phyloP scores from a whole-genome alignment of 2,888 invertebrate species.

The Piscicola geometra region DNA sequence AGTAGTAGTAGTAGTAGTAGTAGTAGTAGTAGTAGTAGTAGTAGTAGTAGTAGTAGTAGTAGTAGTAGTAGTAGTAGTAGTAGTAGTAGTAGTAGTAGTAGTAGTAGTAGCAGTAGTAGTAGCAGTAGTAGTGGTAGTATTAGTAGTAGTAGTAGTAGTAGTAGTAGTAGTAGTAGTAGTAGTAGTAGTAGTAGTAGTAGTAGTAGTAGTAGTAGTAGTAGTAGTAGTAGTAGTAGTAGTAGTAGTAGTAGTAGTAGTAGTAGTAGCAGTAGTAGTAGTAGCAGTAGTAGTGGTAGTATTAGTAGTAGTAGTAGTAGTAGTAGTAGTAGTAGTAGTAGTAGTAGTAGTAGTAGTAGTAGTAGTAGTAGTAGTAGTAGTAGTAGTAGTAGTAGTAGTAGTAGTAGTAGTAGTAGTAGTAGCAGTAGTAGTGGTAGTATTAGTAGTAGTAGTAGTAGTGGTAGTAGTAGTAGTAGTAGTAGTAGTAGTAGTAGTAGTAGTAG shows the following conservation, averaged over 20 bases:
- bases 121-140: slow-evolving; percentile 6
- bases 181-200: slow-evolving; percentile 4
- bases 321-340: slow-evolving; percentile 10
- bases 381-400: slow-evolving; percentile 27
- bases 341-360: slow-evolving; percentile 23
- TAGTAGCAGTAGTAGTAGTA: slow-evolving; percentile 27
- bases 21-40: slow-evolving; percentile 28
- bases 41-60: slow-evolving; percentile 11
- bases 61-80: not conserved
- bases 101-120: not conserved
- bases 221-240: slow-evolving; percentile 23
- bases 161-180: not conserved
- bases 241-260: slow-evolving; percentile 27
- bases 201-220: slow-evolving; percentile 10
- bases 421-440: too few species aligned
- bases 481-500: too few species aligned
- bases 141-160: not conserved
- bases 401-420: slow-evolving; percentile 18
- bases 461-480: too few species aligned
- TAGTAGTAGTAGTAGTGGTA: too few species aligned
- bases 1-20: slow-evolving; percentile 24
- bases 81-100: slow-evolving; percentile 6
- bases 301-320: slow-evolving; percentile 4
- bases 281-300: not conserved
- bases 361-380: slow-evolving; percentile 27